phyloP scores from a whole-genome alignment of 2,797 vertebrate species.

The Parauchenoglanis punctatus region DNA sequence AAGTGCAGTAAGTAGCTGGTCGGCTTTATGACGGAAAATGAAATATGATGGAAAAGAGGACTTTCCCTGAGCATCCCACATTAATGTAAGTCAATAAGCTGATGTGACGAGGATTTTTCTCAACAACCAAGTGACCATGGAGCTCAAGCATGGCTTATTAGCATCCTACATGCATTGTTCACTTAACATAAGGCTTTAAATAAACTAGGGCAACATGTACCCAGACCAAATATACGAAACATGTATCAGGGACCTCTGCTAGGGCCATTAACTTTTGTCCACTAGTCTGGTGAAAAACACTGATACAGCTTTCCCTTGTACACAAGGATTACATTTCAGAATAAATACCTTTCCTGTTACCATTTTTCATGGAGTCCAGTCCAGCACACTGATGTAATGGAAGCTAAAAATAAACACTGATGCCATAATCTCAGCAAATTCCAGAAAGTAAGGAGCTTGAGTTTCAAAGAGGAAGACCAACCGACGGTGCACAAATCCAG shows the following conservation, averaged over 20 bases:
- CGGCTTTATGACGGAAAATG: slow-evolving; percentile 17
- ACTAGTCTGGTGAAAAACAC: slow-evolving; percentile 15
- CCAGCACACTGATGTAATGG: slow-evolving; percentile 52
- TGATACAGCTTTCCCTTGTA: slow-evolving; percentile 12
- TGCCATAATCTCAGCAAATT: slow-evolving; percentile 32
- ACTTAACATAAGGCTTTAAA: background rate
- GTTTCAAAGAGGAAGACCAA: slow-evolving; percentile 35
- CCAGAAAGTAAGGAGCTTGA: slow-evolving; percentile 25
- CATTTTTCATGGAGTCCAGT: slow-evolving; percentile 17
- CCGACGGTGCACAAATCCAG: slow-evolving; percentile 9
- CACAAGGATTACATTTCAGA: slow-evolving; percentile 32
- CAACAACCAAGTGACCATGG: background rate
- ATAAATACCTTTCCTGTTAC: slow-evolving; percentile 40
- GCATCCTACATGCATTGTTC: background rate
- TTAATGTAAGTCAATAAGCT: slow-evolving; percentile 19
- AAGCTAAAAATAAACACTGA: slow-evolving; percentile 45
- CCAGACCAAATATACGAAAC: background rate
- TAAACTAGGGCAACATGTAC: background rate
- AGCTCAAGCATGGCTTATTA: background rate
- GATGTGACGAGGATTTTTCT: background rate
- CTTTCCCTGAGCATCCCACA: slow-evolving; percentile 16
- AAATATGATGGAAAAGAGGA: slow-evolving; percentile 40
- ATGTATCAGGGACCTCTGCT: slow-evolving; percentile 25
- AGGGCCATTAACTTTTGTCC: slow-evolving; percentile 26
- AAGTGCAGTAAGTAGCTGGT: slow-evolving; percentile 43